These are phyloP conservation scores for Diuraphis noxia DNA, from an alignment of 1,140 invertebrate genomes.

Conservation along the genomic window DNA sequence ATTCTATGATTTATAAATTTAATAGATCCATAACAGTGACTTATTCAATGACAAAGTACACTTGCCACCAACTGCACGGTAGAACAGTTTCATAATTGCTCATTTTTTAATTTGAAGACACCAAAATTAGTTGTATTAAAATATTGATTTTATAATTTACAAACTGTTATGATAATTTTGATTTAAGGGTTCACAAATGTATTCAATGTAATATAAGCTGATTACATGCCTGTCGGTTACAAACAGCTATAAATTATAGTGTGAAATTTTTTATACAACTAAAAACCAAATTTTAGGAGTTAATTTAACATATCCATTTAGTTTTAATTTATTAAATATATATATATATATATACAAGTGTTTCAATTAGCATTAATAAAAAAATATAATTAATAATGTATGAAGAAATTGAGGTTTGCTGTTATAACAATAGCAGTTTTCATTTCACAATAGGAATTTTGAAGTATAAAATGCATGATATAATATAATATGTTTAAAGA, in stretches of 20 bases:
- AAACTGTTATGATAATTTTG: too few relatives aligned
- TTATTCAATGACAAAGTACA: too few relatives aligned
- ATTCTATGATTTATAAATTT: too few relatives aligned
- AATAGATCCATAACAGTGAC: too few relatives aligned
- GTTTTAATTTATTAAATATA: constrained; percentile 38
- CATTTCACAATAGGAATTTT: constrained; percentile 7
- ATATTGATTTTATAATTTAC: not conserved
- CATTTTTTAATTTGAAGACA: not conserved
- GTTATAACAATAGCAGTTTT: not conserved
- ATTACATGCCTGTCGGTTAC: not conserved
- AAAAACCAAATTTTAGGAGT: not conserved
- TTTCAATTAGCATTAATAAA: constrained; percentile 31
- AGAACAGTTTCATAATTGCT: not conserved
- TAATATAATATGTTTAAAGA: not conserved
- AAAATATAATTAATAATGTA: constrained; percentile 3
- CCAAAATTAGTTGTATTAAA: not conserved
- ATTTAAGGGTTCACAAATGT: too few relatives aligned
- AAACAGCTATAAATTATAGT: not conserved
- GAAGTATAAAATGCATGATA: not conserved
- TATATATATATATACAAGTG: not conserved
- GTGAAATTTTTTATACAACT: not conserved
- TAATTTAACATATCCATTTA: not conserved
- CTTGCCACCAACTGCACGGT: not conserved
- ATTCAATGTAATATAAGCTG: too few relatives aligned
- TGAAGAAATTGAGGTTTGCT: constrained; percentile 6